Conservation (phyloP, 2,797 vertebrate genomes). For the Bradypus variegatus region DNA sequence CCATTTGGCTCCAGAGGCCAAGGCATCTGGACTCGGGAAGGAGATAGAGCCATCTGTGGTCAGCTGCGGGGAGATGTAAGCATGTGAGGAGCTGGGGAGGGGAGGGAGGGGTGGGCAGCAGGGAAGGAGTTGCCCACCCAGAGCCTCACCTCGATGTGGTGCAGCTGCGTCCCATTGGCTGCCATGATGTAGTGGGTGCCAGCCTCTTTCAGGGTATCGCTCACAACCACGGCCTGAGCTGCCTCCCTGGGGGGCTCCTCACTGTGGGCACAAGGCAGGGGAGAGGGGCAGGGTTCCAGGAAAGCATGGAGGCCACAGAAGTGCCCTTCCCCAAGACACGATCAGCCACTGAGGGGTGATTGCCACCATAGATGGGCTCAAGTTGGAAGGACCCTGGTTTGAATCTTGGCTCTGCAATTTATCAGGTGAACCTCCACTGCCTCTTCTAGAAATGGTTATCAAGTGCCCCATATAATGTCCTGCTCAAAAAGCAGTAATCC, state of each 20-base stretch:
- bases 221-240: conserved; percentile 69
- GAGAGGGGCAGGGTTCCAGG: background rate
- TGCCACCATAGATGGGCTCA: background rate
- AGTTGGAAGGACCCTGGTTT: background rate
- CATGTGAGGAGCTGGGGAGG: background rate
- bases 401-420: background rate
- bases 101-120: fast-evolving
- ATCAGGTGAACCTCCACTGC: background rate
- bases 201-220: conserved; percentile 74
- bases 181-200: conserved; percentile 83
- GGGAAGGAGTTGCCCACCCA: no score
- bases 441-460: background rate
- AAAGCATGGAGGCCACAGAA: background rate
- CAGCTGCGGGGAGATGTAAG: conserved; percentile 70
- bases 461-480: background rate
- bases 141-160: conserved; percentile 84
- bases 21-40: conserved; percentile 68
- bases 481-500: background rate
- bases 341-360: background rate
- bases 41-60: conserved; percentile 81
- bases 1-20: conserved; percentile 67
- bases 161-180: conserved; percentile 78
- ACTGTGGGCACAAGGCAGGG: background rate
- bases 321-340: background rate
- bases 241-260: conserved; percentile 42